Evolutionary conservation across 37 sponge, comb jelly and placozoan genomes (phyloP), one percentile per base, ranked within the genome.

Genomic region (Amphimedon queenslandica): DNA sequence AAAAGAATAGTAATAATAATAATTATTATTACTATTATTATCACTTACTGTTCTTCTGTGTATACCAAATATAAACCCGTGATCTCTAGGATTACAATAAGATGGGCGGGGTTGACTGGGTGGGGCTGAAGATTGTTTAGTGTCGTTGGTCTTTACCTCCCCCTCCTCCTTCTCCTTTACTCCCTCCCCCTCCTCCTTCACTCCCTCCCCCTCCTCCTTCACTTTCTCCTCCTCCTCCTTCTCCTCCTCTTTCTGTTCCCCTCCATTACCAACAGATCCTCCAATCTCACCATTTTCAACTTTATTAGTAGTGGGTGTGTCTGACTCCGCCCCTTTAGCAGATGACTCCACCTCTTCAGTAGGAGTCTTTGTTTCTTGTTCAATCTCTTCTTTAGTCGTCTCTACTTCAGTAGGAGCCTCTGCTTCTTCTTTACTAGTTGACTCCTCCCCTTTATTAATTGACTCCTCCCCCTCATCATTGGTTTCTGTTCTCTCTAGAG

Each of bases 51-150:
- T 71, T 58, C 41, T 79, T 0, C 80, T 61, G 56, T 83, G 83
- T 20, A 83, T 18, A 1, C 77, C 72, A 33, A 83, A 83, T 29
- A 83, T 38, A 38, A 76, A 83, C 27, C 82, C 82, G 53, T 75
- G 65, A 3, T 63, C 63, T 38, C 2, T 33, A 27, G 32, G 27
- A 40, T 63, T 37, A 30, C 21, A 60, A 25, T 60, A n/a, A n/a
- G 61, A 25, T n/a, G 57, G 66, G 16, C 25, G 42, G n/a, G 47
- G 76, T 24, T 39, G 1, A 21, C 34, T 34, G 16, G 56, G 21
- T 11, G 57, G 33, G 1, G 24, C 0, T 18, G 6, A 32, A 30
- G 6, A 2, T 6, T 11, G 34, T 32, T 34, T 39, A 31, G 33
- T 67, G 31, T 16, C 69, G 27, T 37, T 37, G 27, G 69, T 6